Percentiles rank a stretch among this genome's conserved stretches.
phyloP scores from a whole-genome alignment of 1,140 invertebrate genomes.

The Trissolcus basalis region DNA sequence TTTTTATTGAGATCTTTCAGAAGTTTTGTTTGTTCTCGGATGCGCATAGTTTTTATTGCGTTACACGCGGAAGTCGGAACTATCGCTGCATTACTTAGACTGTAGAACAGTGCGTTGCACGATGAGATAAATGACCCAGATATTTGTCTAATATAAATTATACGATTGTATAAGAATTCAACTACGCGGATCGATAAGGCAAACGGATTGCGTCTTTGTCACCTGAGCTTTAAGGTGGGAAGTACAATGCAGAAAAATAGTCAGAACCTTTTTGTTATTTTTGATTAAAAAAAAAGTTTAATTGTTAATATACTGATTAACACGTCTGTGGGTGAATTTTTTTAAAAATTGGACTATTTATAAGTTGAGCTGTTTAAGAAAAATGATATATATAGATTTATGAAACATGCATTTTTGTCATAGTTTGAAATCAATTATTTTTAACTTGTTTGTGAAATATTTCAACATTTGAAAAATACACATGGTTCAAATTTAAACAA shows the following conservation, averaged over 20 bases:
- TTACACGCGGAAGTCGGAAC: slow-evolving; percentile 17
- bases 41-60: slow-evolving; percentile 16
- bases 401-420: too few relatives aligned
- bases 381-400: too few relatives aligned
- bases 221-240: background rate
- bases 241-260: background rate
- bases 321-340: too few relatives aligned
- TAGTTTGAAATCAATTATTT: too few relatives aligned
- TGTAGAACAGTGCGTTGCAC: background rate
- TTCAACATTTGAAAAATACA: too few relatives aligned
- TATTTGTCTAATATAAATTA: slow-evolving; percentile 20
- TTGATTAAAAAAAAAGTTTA: too few relatives aligned
- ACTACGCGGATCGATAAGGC: slow-evolving; percentile 15
- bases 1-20: too few relatives aligned
- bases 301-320: too few relatives aligned
- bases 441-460: too few relatives aligned
- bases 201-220: slow-evolving; percentile 5
- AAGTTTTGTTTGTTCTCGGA: slow-evolving; percentile 6
- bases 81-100: slow-evolving; percentile 12
- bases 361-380: too few relatives aligned
- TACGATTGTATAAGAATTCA: slow-evolving; percentile 16
- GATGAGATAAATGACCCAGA: slow-evolving; percentile 26
- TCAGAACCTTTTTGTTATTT: background rate
- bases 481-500: too few relatives aligned
- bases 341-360: too few relatives aligned